A percentile compares a stretch with the other conserved stretches of the same genome.
phyloP scores from a whole-genome alignment of 2,113 vertebrate genomes.

The Nesogale talazaci region DNA sequence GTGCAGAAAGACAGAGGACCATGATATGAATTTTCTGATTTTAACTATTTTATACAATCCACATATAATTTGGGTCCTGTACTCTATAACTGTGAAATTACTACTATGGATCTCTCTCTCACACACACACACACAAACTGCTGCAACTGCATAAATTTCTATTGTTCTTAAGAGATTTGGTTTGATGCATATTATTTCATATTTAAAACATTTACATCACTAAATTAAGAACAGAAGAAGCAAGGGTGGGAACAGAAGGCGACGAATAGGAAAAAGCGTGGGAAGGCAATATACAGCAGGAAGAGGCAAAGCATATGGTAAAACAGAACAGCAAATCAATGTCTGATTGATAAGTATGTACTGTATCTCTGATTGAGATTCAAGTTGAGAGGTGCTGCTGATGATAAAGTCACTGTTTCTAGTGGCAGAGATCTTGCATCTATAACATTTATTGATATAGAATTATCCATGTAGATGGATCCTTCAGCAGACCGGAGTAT shows the following conservation, averaged over 20 bases:
- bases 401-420: neutral
- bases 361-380: neutral
- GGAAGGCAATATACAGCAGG: constrained; percentile 43
- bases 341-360: neutral
- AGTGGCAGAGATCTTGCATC: neutral
- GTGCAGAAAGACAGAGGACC: constrained; percentile 37
- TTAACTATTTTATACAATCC: neutral
- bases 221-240: constrained; percentile 75
- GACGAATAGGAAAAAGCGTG: constrained; percentile 69
- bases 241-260: constrained; percentile 75
- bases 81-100: neutral
- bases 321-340: constrained; percentile 43
- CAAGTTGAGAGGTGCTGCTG: neutral
- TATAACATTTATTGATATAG: neutral
- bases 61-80: neutral
- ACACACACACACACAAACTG: neutral
- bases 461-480: neutral
- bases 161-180: neutral
- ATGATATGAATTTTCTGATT: neutral
- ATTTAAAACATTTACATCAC: constrained; percentile 61
- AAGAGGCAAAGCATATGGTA: constrained; percentile 64
- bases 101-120: neutral
- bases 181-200: constrained; percentile 43
- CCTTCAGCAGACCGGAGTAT: neutral
- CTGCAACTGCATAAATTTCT: neutral